phyloP scores from a whole-genome alignment of 2,888 invertebrate genomes.

The Vandiemenella viatica region DNA sequence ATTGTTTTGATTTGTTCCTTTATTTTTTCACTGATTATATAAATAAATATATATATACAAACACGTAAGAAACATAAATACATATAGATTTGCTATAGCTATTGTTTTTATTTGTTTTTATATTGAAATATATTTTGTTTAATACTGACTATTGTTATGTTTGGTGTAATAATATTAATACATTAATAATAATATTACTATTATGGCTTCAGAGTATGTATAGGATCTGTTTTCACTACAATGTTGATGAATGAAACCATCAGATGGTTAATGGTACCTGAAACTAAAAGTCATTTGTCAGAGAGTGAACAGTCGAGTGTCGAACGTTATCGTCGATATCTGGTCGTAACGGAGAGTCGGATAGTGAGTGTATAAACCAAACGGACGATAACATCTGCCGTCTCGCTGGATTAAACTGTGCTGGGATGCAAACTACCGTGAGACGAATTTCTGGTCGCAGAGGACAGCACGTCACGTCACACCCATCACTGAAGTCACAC shows the following conservation, averaged over 20 bases:
- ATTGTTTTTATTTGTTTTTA: constrained; percentile 23
- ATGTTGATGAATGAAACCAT: constrained; percentile 7
- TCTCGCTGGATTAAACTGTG: too few relatives aligned
- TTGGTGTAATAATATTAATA: constrained; percentile 13
- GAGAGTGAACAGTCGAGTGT: constrained; percentile 11
- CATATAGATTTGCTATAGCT: constrained; percentile 23
- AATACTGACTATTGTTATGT: constrained; percentile 12
- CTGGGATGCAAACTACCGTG: too few relatives aligned
- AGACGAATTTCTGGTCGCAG: too few relatives aligned
- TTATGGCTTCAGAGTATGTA: not conserved
- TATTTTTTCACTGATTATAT: constrained; percentile 20
- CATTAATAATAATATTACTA: constrained; percentile 1
- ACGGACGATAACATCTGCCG: too few relatives aligned
- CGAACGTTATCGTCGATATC: constrained; percentile 10
- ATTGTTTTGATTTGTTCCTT: constrained; percentile 16
- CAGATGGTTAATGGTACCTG: constrained; percentile 14
- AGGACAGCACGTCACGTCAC: too few relatives aligned
- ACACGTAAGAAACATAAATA: too few relatives aligned
- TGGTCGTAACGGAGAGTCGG: too few relatives aligned
- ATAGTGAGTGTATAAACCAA: too few relatives aligned
- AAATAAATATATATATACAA: constrained; percentile 16
- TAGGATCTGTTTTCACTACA: constrained; percentile 5
- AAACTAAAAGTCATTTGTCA: constrained; percentile 11
- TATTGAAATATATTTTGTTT: constrained; percentile 16
- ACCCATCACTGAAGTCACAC: too few relatives aligned